A percentile compares a stretch with the other conserved stretches of the same genome.
These are phyloP conservation scores for Neotoma lepida DNA, from an alignment of 2,113 vertebrate genomes.

Conservation along the genomic window DNA sequence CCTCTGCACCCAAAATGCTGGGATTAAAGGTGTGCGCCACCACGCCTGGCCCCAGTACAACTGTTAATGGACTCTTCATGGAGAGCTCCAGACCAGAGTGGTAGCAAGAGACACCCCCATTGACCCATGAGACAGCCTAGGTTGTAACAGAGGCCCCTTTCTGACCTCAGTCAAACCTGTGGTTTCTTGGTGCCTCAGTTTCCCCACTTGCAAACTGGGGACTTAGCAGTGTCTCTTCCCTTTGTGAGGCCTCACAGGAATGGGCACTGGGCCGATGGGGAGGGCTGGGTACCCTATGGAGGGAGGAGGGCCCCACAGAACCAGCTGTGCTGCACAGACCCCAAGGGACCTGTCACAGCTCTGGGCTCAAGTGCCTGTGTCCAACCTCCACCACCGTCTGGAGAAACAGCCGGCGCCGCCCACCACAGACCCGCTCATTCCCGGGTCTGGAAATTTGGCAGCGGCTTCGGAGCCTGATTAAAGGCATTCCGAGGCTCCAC, in stretches of 20 bases:
- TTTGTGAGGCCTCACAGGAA: background rate
- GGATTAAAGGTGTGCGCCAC: background rate
- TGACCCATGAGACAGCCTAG: background rate
- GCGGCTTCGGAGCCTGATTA: conserved; percentile 60
- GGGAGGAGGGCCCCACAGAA: conserved; percentile 7
- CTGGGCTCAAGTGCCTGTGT: background rate
- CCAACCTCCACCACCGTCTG: conserved; percentile 9
- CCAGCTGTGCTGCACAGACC: conserved; percentile 27
- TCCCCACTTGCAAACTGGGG: background rate
- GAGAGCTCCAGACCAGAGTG: background rate
- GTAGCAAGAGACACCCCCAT: background rate
- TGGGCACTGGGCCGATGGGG: background rate
- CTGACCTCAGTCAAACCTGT: background rate
- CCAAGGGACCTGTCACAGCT: background rate
- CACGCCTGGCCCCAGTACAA: background rate
- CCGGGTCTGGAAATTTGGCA: conserved; percentile 65
- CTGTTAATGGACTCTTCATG: background rate
- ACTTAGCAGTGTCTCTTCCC: background rate
- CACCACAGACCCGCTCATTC: background rate
- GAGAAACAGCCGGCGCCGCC: conserved; percentile 11
- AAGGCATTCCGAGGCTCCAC: conserved; percentile 67
- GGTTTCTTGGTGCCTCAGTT: background rate
- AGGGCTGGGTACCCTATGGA: background rate
- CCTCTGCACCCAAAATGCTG: background rate
- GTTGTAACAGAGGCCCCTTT: too few relatives aligned